Conservation (phyloP, 2,888 invertebrate genomes). For the Hecatera dysodea region DNA sequence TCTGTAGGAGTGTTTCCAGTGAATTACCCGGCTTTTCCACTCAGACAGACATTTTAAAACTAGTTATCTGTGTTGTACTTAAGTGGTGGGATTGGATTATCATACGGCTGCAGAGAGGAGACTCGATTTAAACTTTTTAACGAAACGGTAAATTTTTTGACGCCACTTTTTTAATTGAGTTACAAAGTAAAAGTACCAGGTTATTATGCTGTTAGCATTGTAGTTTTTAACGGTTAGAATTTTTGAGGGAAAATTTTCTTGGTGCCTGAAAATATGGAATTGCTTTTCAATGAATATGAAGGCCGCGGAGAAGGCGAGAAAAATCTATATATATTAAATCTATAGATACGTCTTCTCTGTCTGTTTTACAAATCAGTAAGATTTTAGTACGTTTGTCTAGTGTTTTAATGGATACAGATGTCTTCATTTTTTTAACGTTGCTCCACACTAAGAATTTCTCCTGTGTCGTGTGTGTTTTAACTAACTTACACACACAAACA, state of each 20-base stretch:
- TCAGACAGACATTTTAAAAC: slow-evolving; percentile 6
- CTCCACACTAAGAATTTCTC: too few relatives aligned
- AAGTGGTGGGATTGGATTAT: neutral
- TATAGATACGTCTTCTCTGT: too few relatives aligned
- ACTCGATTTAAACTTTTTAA: neutral
- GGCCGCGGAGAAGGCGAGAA: too few relatives aligned
- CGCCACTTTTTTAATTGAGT: neutral
- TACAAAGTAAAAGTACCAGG: neutral
- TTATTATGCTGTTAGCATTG: neutral
- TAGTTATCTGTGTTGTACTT: slow-evolving; percentile 9
- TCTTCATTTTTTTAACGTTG: too few relatives aligned
- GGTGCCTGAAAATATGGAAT: too few relatives aligned
- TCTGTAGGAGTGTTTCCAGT: neutral
- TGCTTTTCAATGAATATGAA: neutral
- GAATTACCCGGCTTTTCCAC: neutral
- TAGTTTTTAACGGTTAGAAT: neutral
- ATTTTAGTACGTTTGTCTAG: too few relatives aligned
- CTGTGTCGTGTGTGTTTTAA: too few relatives aligned
- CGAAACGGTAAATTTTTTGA: neutral
- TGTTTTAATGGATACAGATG: too few relatives aligned
- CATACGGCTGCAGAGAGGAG: neutral
- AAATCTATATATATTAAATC: too few relatives aligned
- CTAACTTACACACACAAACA: too few relatives aligned
- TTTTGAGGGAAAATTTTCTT: neutral
- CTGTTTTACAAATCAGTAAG: too few relatives aligned